Base-by-base conservation (phyloP, 2,113 vertebrate species). In the Lepus europaeus region DNA sequence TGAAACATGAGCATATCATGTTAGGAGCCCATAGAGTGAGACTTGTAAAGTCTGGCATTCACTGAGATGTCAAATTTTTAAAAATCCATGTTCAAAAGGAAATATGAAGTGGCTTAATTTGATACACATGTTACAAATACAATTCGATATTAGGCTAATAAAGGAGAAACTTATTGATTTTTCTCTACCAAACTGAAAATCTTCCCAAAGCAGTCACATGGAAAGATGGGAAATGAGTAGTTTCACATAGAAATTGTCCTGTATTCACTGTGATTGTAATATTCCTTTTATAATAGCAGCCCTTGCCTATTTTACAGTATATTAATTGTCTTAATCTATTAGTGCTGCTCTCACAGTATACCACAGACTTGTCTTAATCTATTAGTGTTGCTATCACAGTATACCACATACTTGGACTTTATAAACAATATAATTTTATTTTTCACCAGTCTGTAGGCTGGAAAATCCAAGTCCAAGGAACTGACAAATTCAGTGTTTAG, bases 41-140 rank as follows among this genome's bases (percentile, higher is more conserved):
- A 39, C 33, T 90, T 78, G 61, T 56, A 22, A 33, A 79, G 31
- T 23, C 49, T 61, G 14, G 14, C 22, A 80, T 17, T 51, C n/a
- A 92, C 19, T 83, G 68, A 74, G 82, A 87, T 56, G 19, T 27
- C 39, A 90, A 27, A 87, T 76, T 85, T 72, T 92, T 29, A 82
- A 76, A 89, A 93, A 19, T 6, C 39, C 59, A 20, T 66, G 51
- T 91, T 79, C 53, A 79, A 74, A 80, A 89, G 25, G 49, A 94
- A 86, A 66, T 76, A 69, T 76, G 63, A 92, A 92, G 20, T 64
- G 39, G 4, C 39, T 96, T 79, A n/a, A 63, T 70, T 49, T 89
- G 77, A 85, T 59, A 45, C 29, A 29, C 59, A 29, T 0, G 7
- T 14, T 64, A 61, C 27, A 68, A 51, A 64, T 90, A 69, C 51